phyloP scores from a whole-genome alignment of 2,888 invertebrate genomes.

The Odontocolon sp. region DNA sequence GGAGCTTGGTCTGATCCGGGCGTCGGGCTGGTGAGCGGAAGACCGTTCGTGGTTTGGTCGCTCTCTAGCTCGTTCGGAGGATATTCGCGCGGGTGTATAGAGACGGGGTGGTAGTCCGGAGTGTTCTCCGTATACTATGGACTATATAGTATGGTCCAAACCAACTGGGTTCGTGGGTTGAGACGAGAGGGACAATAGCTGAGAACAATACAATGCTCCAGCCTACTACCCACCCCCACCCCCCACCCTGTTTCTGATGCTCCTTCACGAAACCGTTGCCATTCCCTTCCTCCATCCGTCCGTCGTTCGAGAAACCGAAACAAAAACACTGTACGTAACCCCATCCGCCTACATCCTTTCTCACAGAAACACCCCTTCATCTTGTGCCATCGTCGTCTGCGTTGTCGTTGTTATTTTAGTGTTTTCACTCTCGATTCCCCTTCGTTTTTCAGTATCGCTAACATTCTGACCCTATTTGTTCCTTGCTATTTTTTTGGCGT shows the following conservation, averaged over 20 bases:
- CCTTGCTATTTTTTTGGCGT: too few relatives aligned
- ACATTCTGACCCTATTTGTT: too few relatives aligned
- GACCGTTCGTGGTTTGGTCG: conserved; percentile 43
- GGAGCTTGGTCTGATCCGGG: conserved; percentile 52
- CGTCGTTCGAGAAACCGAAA: conserved; percentile 40
- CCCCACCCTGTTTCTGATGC: too few relatives aligned
- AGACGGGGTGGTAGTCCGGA: conserved; percentile 8
- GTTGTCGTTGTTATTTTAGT: neutral
- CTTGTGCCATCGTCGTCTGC: neutral
- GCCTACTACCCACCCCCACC: conserved; percentile 14
- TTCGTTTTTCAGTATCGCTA: too few relatives aligned
- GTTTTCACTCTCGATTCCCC: neutral
- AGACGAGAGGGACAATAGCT: conserved; percentile 61
- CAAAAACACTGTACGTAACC: conserved; percentile 49
- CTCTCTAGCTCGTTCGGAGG: conserved; percentile 4
- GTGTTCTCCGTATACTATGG: conserved; percentile 12
- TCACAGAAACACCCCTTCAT: neutral
- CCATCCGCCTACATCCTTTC: conserved; percentile 18
- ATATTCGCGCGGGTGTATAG: conserved; percentile 11
- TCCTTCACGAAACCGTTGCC: conserved; percentile 32
- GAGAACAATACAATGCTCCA: conserved; percentile 63
- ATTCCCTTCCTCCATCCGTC: conserved; percentile 17
- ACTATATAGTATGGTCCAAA: neutral
- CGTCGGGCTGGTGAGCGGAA: conserved; percentile 43
- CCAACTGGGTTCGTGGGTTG: neutral